These are phyloP conservation scores for Scotopteryx bipunctaria DNA, from an alignment of 2,888 invertebrate genomes.

Conservation along the genomic window DNA sequence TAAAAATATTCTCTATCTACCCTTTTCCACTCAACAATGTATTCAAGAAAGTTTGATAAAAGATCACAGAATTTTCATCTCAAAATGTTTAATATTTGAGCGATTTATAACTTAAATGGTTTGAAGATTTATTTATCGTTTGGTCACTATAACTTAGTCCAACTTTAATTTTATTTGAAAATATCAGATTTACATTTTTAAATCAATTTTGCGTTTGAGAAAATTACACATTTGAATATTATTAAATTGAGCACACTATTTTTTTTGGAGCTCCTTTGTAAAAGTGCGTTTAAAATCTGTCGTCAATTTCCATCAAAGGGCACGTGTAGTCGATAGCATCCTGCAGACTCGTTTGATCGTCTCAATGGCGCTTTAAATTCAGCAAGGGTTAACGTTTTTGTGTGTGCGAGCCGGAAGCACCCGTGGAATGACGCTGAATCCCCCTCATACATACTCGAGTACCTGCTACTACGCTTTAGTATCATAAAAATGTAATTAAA, in stretches of 20 bases:
- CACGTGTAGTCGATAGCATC: constrained; percentile 41
- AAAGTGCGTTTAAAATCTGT: constrained; percentile 35
- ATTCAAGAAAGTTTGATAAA: constrained; percentile 39
- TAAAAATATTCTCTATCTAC: not conserved
- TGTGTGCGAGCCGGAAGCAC: constrained; percentile 65
- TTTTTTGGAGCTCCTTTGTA: not conserved
- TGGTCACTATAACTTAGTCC: constrained; percentile 6
- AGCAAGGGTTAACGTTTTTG: constrained; percentile 66
- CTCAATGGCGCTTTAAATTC: constrained; percentile 57
- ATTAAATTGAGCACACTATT: not conserved
- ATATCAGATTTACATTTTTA: too few relatives aligned
- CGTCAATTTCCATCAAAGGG: constrained; percentile 51
- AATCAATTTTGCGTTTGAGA: too few relatives aligned
- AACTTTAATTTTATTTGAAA: not conserved
- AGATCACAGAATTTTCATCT: constrained; percentile 22
- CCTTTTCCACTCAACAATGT: constrained; percentile 52
- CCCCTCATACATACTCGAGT: constrained; percentile 72
- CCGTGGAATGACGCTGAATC: constrained; percentile 51
- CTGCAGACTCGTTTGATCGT: constrained; percentile 46
- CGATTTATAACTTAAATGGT: constrained; percentile 20
- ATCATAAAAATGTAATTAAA: constrained; percentile 81
- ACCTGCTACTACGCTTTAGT: constrained; percentile 63
- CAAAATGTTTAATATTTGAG: constrained; percentile 21
- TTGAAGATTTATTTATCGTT: constrained; percentile 16
- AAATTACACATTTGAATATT: not conserved